Conservation (phyloP, 2,797 vertebrate genomes). For the Periophthalmus magnuspinnatus region DNA sequence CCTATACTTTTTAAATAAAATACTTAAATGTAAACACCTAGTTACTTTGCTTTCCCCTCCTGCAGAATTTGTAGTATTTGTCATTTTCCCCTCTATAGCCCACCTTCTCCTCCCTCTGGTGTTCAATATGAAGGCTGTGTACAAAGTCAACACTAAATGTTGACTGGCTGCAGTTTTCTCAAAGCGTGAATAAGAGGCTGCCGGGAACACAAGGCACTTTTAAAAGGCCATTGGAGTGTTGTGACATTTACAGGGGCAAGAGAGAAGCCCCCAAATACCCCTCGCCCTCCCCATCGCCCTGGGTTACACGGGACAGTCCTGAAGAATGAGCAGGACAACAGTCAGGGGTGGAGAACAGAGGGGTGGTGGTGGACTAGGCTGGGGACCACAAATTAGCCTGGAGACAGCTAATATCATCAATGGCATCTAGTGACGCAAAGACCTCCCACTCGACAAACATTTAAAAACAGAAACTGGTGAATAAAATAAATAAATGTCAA, state of each 20-base stretch:
- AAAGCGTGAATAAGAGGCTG: conserved; percentile 48
- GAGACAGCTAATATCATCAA: conserved; percentile 63
- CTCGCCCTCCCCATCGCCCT: conserved; percentile 61
- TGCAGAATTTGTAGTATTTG: conserved; percentile 17
- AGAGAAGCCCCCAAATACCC: conserved; percentile 43
- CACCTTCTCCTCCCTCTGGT: conserved; percentile 23
- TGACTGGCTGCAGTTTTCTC: conserved; percentile 57
- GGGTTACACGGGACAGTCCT: conserved; percentile 72
- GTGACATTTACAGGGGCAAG: conserved; percentile 79
- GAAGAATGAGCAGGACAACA: conserved; percentile 75
- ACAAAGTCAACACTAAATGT: conserved; percentile 54
- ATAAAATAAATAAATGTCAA: conserved; percentile 8
- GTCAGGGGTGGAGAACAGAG: conserved; percentile 52
- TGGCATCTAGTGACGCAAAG: conserved; percentile 67
- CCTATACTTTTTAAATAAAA: background rate
- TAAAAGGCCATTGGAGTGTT: conserved; percentile 67
- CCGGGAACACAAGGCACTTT: conserved; percentile 70
- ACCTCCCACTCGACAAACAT: conserved; percentile 46
- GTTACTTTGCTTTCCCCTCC: background rate
- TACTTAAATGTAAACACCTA: background rate
- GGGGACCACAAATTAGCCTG: conserved; percentile 56
- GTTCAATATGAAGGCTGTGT: conserved; percentile 23
- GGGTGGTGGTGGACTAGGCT: conserved; percentile 36
- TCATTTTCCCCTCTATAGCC: conserved; percentile 15
- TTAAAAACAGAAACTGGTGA: conserved; percentile 18